Percentiles rank a stretch among this genome's conserved stretches.
Conservation (phyloP, 2,797 vertebrate genomes). For the Typhlichthys eigenmanni region DNA sequence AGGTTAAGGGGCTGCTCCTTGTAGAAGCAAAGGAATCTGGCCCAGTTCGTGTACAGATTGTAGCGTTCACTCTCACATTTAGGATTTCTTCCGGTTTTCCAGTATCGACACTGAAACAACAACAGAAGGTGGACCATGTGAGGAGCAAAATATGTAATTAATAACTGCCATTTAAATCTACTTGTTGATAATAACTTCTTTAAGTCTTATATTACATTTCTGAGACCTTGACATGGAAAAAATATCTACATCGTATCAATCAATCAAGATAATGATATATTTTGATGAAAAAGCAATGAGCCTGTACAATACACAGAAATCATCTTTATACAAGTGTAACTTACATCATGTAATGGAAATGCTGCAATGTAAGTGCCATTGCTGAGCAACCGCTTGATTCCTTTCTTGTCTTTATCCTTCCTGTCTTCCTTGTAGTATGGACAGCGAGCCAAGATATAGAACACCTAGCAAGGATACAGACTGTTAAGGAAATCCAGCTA, state of each 20-base stretch:
- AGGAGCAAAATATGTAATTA: background rate
- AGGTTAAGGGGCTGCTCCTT: slow-evolving; percentile 95
- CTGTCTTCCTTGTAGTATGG: slow-evolving; percentile 84
- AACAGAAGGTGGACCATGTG: background rate
- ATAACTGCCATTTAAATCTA: background rate
- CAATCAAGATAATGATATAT: background rate
- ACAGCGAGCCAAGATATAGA: slow-evolving; percentile 91
- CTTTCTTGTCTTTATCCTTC: slow-evolving; percentile 87
- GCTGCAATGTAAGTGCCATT: slow-evolving; percentile 89
- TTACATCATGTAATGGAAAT: slow-evolving; percentile 93
- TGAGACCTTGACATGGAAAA: background rate
- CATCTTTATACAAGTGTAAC: slow-evolving; percentile 33
- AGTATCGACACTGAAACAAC: slow-evolving; percentile 86
- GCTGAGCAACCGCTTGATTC: slow-evolving; percentile 90
- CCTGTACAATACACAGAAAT: background rate
- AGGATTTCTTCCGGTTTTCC: slow-evolving; percentile 79
- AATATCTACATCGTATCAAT: too few species aligned
- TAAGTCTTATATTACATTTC: background rate
- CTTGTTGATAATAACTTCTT: background rate
- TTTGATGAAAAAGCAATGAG: background rate
- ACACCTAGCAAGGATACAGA: slow-evolving; percentile 79
- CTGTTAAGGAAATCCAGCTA: background rate
- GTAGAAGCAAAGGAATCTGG: slow-evolving; percentile 88
- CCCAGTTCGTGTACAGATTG: slow-evolving; percentile 88
- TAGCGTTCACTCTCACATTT: slow-evolving; percentile 86